Evolutionary conservation across 2,888 invertebrate species (phyloP), one percentile per base, ranked within the genome.

Genomic region (Odontomyia ornata): DNA sequence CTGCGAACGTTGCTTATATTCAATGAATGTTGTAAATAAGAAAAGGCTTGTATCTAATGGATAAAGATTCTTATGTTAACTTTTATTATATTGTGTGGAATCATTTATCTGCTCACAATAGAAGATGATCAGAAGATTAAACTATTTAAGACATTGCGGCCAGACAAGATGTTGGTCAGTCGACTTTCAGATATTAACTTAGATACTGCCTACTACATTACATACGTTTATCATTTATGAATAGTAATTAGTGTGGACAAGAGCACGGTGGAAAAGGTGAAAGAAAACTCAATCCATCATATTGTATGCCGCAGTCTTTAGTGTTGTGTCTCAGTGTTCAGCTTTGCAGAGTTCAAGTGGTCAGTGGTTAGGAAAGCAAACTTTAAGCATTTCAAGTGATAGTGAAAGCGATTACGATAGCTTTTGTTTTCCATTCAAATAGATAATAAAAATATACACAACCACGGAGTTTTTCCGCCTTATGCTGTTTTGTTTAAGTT

Each of bases 141-240:
- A 18, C 64, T 64, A 64, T 64, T 64, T 64, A 64, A 64, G 64
- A 64, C 30, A 27, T 64, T 64, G 64, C 18, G 30, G 2, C 27
- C 3, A n/a, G 30, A 25, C 15, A 15, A 5, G 30, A 27, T 5
- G 64, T n/a, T 64, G 64, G 64, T 64, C 64, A 64, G 64, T 64
- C n/a, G 27, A 23, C 30, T 15, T 23, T 64, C 30, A 64, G 64
- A 64, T 30, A n/a, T 13, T 64, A 28, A 30, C 30, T 30, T 27
- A 52, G 18, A 15, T 13, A 36, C 5, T 36, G 9, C 36, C n/a
- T n/a, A n/a, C n/a, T n/a, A 36, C 36, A 36, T 36, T 52, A 52
- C n/a, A 18, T 9, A 52, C 5, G 4, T 52, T n/a, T 52, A 52
- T 18, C n/a, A 52, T 52, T 9, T 52, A 52, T 15, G 52, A 52